Percentiles rank a stretch among this genome's conserved stretches.
These are phyloP conservation scores for Spodoptera exigua DNA, from an alignment of 2,888 invertebrate genomes.

Conservation along the genomic window DNA sequence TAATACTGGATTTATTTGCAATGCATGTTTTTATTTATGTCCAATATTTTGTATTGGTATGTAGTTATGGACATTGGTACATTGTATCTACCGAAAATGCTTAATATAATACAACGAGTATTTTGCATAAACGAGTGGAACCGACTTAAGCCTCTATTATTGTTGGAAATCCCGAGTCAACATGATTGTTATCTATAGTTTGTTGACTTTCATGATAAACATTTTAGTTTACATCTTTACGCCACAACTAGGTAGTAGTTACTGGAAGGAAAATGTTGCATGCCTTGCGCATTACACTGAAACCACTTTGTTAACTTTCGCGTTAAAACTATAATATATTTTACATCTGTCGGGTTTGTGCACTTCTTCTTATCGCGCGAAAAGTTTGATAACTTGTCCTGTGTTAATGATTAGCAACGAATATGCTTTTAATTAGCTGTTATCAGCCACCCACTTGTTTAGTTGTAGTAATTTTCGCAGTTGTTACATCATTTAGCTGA, in stretches of 20 bases:
- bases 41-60: too few relatives aligned
- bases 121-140: too few relatives aligned
- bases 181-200: constrained; percentile 17
- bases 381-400: constrained; percentile 31
- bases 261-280: constrained; percentile 1
- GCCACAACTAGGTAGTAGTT: constrained; percentile 10
- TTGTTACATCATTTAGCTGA: constrained; percentile 49
- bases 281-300: background rate
- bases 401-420: constrained; percentile 21
- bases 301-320: background rate
- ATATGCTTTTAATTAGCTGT: constrained; percentile 40
- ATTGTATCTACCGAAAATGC: too few relatives aligned
- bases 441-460: constrained; percentile 45
- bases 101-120: too few relatives aligned
- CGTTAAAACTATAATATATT: background rate
- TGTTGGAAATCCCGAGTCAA: constrained; percentile 24
- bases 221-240: constrained; percentile 10
- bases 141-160: background rate
- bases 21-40: too few relatives aligned
- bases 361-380: constrained; percentile 21
- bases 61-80: too few relatives aligned
- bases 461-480: constrained; percentile 26
- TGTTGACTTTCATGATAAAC: constrained; percentile 26
- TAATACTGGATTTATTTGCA: too few relatives aligned
- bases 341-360: constrained; percentile 22